phyloP scores from a whole-genome alignment of 2,113 vertebrate genomes.

The Chaenocephalus aceratus region DNA sequence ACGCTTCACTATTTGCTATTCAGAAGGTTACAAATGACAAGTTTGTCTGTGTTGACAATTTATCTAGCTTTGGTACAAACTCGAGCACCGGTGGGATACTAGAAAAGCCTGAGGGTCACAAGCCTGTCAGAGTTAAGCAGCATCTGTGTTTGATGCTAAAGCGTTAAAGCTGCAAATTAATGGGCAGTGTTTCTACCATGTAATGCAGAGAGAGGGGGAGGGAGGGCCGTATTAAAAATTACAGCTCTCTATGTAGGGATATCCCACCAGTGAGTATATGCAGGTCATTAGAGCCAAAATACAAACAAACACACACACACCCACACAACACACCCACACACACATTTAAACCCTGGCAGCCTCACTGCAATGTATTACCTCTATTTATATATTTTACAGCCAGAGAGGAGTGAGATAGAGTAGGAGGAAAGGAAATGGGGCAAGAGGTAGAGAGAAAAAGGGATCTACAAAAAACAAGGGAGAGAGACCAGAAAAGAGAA shows the following conservation, averaged over 20 bases:
- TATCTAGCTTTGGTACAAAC: conserved; percentile 28
- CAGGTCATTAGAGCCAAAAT: conserved; percentile 45
- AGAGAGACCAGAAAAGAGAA: neutral
- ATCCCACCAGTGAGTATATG: conserved; percentile 26
- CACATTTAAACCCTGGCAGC: conserved; percentile 40
- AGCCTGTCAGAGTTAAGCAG: conserved; percentile 27
- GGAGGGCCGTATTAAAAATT: conserved; percentile 18
- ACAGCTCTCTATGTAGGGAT: conserved; percentile 25
- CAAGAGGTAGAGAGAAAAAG: conserved; percentile 9
- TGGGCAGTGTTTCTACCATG: conserved; percentile 16
- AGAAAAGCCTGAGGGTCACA: conserved; percentile 40
- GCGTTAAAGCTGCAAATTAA: conserved; percentile 43
- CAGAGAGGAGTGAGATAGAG: conserved; percentile 25
- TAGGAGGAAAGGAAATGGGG: conserved; percentile 48
- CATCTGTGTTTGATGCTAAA: conserved; percentile 30
- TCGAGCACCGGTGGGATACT: neutral
- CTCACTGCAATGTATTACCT: conserved; percentile 56
- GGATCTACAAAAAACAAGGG: neutral
- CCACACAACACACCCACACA: conserved; percentile 28
- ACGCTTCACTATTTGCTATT: neutral
- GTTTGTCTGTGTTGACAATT: conserved; percentile 25
- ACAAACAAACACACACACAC: conserved; percentile 37
- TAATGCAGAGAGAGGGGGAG: neutral
- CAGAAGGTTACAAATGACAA: conserved; percentile 1
- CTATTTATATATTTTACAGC: conserved; percentile 65